These are phyloP conservation scores for Danaus melanippus DNA, from an alignment of 1,140 invertebrate genomes.

Conservation along the genomic window DNA sequence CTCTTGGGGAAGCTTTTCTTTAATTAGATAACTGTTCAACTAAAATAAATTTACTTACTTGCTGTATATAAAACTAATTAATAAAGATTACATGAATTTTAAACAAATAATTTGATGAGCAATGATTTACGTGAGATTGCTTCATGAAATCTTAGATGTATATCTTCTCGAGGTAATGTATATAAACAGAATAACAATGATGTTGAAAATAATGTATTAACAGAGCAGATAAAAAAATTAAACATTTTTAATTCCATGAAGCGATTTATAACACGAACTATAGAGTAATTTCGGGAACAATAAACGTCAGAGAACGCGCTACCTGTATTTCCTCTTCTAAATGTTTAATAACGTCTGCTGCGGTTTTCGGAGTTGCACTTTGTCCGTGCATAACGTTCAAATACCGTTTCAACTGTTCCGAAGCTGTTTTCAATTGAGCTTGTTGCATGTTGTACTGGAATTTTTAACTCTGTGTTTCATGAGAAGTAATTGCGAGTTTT, in stretches of 20 bases:
- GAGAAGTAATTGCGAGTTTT: background rate
- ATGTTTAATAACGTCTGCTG: slow-evolving; percentile 75
- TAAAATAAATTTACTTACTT: slow-evolving; percentile 22
- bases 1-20: slow-evolving; percentile 86
- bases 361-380: slow-evolving; percentile 68
- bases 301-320: background rate
- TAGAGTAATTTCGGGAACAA: no score
- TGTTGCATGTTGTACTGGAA: slow-evolving; percentile 63
- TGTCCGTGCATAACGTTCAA: slow-evolving; percentile 66
- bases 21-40: slow-evolving; percentile 82
- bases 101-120: no score
- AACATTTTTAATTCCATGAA: no score
- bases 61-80: no score
- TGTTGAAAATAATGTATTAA: no score
- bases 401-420: slow-evolving; percentile 64
- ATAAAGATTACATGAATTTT: no score
- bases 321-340: slow-evolving; percentile 84
- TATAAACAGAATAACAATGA: no score
- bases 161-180: no score
- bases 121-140: no score
- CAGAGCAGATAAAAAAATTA: no score
- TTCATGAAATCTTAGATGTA: no score
- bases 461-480: background rate
- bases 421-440: slow-evolving; percentile 56
- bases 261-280: no score